Percentiles rank a stretch among this genome's conserved stretches.
These are phyloP conservation scores for Cladopsammia gracilis DNA, from an alignment of 64 coral and sea anemone species.

Conservation along the genomic window DNA sequence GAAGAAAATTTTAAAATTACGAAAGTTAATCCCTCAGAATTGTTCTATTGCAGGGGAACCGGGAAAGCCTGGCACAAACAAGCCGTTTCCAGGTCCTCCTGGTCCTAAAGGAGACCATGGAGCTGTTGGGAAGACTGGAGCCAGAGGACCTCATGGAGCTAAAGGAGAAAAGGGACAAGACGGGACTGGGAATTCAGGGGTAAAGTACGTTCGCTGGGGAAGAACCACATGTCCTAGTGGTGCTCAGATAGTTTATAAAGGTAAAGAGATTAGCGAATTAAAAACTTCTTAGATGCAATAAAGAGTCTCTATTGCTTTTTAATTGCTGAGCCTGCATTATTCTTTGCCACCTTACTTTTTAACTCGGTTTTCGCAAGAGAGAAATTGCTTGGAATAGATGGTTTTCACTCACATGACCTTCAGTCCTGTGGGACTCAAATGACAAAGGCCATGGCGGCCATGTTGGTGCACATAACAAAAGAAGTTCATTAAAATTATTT, in stretches of 20 bases:
- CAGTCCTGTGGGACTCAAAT: too few species aligned
- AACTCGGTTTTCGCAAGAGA: too few species aligned
- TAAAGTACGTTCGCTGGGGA: slow-evolving; percentile 45
- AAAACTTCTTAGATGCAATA: too few species aligned
- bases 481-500: too few species aligned
- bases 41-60: neutral
- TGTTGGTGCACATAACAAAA: too few species aligned
- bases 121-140: neutral
- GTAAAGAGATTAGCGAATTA: neutral
- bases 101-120: slow-evolving; percentile 20
- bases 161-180: slow-evolving; percentile 35
- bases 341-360: too few species aligned
- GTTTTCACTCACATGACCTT: too few species aligned
- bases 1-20: too few species aligned
- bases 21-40: neutral
- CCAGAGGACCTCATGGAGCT: slow-evolving; percentile 17
- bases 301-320: too few species aligned
- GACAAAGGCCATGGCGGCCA: too few species aligned
- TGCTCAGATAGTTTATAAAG: slow-evolving; percentile 41
- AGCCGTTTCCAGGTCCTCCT: slow-evolving; percentile 8
- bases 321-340: too few species aligned
- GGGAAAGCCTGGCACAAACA: neutral
- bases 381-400: too few species aligned
- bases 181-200: neutral
- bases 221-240: slow-evolving; percentile 40